phyloP scores from a whole-genome alignment of 2,888 invertebrate genomes.

The Barypeithes pellucidus region DNA sequence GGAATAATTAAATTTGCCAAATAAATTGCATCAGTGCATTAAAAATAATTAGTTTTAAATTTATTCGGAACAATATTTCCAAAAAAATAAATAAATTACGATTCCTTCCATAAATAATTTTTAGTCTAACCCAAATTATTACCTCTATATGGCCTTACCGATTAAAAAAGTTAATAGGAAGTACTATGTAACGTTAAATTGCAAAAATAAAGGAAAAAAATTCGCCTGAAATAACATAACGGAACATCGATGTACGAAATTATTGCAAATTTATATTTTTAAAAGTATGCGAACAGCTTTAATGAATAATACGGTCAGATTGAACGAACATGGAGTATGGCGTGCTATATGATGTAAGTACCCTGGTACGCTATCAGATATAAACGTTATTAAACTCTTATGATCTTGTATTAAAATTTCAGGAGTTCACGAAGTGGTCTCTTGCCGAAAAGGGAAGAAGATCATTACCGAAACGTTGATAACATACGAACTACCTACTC shows the following conservation, averaged over 20 bases:
- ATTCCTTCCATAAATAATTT: slow-evolving; percentile 10
- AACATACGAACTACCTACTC: slow-evolving; percentile 46
- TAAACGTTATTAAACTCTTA: slow-evolving; percentile 51
- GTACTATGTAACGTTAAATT: slow-evolving; percentile 27
- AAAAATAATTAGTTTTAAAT: slow-evolving; percentile 4
- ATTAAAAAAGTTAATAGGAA: slow-evolving; percentile 24
- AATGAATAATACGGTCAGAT: slow-evolving; percentile 45
- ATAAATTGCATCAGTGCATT: too few relatives aligned
- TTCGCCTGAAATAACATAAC: slow-evolving; percentile 39
- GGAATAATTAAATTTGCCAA: too few relatives aligned
- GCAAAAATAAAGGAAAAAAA: slow-evolving; percentile 28
- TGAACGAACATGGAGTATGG: slow-evolving; percentile 41
- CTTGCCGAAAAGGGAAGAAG: slow-evolving; percentile 34
- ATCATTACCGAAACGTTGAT: slow-evolving; percentile 38
- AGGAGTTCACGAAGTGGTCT: slow-evolving; percentile 22
- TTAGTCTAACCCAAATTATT: slow-evolving; percentile 17
- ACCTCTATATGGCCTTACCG: neutral
- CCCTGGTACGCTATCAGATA: slow-evolving; percentile 48
- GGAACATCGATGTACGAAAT: slow-evolving; percentile 39
- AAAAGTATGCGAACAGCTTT: slow-evolving; percentile 41
- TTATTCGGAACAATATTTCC: neutral
- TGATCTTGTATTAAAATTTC: slow-evolving; percentile 53
- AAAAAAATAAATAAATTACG: neutral
- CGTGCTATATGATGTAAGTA: slow-evolving; percentile 55
- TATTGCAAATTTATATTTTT: slow-evolving; percentile 44